phyloP scores from a whole-genome alignment of 2,113 vertebrate species.

The Proterorhinus semilunaris region DNA sequence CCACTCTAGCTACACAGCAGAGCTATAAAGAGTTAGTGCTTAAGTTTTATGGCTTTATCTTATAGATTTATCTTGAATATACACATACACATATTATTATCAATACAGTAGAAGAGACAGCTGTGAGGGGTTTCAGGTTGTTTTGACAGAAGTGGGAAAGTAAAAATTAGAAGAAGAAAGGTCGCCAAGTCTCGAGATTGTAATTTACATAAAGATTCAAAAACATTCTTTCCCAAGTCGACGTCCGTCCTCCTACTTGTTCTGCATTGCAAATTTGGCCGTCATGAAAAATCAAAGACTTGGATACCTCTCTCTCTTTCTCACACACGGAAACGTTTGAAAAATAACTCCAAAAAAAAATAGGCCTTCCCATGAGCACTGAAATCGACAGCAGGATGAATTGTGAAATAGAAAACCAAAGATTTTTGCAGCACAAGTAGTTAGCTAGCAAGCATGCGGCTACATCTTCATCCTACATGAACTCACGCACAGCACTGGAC shows the following conservation, averaged over 20 bases:
- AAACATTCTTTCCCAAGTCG: slow-evolving; percentile 21
- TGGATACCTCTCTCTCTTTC: slow-evolving; percentile 45
- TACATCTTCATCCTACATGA: slow-evolving; percentile 78
- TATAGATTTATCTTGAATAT: slow-evolving; percentile 72
- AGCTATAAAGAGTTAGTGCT: slow-evolving; percentile 80
- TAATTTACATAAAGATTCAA: slow-evolving; percentile 41
- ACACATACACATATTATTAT: slow-evolving; percentile 69
- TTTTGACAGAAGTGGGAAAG: slow-evolving; percentile 57
- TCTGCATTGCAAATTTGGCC: slow-evolving; percentile 18
- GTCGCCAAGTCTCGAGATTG: slow-evolving; percentile 65
- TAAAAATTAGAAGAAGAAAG: slow-evolving; percentile 33
- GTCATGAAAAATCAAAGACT: slow-evolving; percentile 45
- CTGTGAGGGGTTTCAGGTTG: slow-evolving; percentile 56
- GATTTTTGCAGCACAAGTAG: slow-evolving; percentile 56
- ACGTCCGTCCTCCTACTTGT: slow-evolving; percentile 41
- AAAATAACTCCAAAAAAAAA: slow-evolving; percentile 39
- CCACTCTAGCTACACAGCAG: slow-evolving; percentile 72
- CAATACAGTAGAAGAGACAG: slow-evolving; percentile 71
- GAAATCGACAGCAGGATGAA: slow-evolving; percentile 45
- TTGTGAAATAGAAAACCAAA: slow-evolving; percentile 36
- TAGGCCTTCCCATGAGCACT: slow-evolving; percentile 47
- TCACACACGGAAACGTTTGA: slow-evolving; percentile 4
- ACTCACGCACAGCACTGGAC: slow-evolving; percentile 77
- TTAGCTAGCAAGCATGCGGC: slow-evolving; percentile 78
- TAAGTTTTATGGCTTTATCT: slow-evolving; percentile 81